These are phyloP conservation scores for Noctilio leporinus DNA, from an alignment of 2,113 vertebrate genomes.

Conservation along the genomic window DNA sequence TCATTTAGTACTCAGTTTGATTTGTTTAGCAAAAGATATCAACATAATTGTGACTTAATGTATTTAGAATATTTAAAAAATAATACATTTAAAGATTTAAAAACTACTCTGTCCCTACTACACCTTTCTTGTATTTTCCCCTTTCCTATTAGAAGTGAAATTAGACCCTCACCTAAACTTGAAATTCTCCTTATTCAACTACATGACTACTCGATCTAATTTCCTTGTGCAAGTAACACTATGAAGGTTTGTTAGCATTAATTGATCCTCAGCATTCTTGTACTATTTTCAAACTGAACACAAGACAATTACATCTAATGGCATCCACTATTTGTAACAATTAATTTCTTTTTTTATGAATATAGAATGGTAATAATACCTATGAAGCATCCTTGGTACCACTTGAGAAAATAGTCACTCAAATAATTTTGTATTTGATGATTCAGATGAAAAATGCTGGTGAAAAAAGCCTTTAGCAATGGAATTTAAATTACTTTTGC, in stretches of 20 bases:
- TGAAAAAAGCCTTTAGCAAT: not conserved
- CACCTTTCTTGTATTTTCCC: not conserved
- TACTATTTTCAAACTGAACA: not conserved
- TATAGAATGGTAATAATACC: not conserved
- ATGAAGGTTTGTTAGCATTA: slow-evolving; percentile 13
- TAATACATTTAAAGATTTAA: not conserved
- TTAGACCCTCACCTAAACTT: not conserved
- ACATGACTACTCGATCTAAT: not conserved
- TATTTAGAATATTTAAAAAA: not conserved
- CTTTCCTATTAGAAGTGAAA: not conserved
- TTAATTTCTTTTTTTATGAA: not conserved
- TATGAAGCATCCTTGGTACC: not conserved
- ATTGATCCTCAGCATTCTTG: not conserved
- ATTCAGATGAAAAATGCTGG: not conserved
- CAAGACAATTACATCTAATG: not conserved
- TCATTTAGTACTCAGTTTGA: slow-evolving; percentile 59
- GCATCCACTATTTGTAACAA: not conserved
- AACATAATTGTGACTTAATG: not conserved
- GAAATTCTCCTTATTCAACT: slow-evolving; percentile 15
- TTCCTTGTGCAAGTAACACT: not conserved
- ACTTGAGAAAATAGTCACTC: not conserved
- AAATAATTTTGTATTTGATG: not conserved
- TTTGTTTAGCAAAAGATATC: slow-evolving; percentile 3
- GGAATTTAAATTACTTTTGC: slow-evolving; percentile 25
- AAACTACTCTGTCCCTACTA: not conserved